Evolutionary conservation across 2,113 vertebrate species (phyloP), one percentile per base, ranked within the genome.

Genomic region (Takifugu bimaculatus): DNA sequence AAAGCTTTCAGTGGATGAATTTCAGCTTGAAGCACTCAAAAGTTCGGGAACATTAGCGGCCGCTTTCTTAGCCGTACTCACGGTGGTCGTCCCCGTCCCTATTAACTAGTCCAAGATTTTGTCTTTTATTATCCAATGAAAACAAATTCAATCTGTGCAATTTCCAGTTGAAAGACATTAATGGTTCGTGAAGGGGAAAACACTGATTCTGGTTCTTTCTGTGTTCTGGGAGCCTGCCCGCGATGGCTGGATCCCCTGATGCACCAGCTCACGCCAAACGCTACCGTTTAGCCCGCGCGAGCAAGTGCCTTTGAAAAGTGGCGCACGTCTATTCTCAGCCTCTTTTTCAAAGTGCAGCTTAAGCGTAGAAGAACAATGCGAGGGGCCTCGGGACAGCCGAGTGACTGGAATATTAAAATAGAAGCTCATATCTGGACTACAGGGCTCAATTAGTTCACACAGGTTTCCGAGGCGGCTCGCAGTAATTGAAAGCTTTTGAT

Each of bases 401-500:
- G 69, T 72, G 75, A 73, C 80, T 77, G 77, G 63, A 85, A 79
- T 79, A 79, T 64, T 78, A 78, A 84, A 85, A 77, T 51, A 51
- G 10, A 74, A 75, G 72, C 84, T 75, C 54, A 77, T 65, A 82
- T 81, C 65, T 61, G 50, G 28, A 72, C 79, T 74, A 61, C 75
- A 69, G 70, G 76, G 68, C 74, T 83, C 79, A 82, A 82, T 86
- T 82, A 81, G 59, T 81, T 74, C 60, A 63, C 59, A 65, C 44
- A 60, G 68, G 60, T 69, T 82, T 72, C 61, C 54, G 44, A 74
- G 61, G 58, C 50, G 52, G 80, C 63, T 73, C 70, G 77, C 60
- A 77, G 54, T 65, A 81, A 81, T 72, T 81, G 63, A 81, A 84
- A 73, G 63, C 75, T 69, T 88, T 85, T 87, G 75, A 86, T 88